Base-by-base conservation (phyloP, 37 sponge, comb jelly and placozoan species). In the Petrosia ficiformis region DNA sequence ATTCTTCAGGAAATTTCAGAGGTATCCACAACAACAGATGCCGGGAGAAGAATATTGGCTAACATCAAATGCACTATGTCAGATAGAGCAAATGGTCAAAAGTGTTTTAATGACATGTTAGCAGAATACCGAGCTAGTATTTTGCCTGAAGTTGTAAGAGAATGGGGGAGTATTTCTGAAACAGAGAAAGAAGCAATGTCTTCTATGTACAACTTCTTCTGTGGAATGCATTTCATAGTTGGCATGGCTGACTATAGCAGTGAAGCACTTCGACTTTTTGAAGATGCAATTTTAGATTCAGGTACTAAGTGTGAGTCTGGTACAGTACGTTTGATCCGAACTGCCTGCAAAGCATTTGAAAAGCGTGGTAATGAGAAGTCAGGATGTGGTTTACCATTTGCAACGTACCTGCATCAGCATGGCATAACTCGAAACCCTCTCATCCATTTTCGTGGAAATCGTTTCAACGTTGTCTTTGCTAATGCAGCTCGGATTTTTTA, bases 341-440 rank as follows among this genome's bases (percentile, higher is more conserved):
- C 71, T n/a, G 80, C 59, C 33, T 79, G 80, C 39, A 79, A 79
- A 34, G 80, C 80, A 29, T 44, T 79, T 48, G 40, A 70, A 4
- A 67, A 38, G 31, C 58, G 48, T 48, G 80, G 80, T 2, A 54
- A 26, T 29, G 71, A 79, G 59, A 14, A 79, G 48, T 11, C 39
- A 2, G 71, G 80, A 6, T 5, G 2, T n/a, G 22, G 2, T 2
- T 25, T 4, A 70, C 10, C 42, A 6, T 65, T 75, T 34, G 28
- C 39, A 19, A 41, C 57, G 11, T 75, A 36, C 39, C 29, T 73
- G 58, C 11, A 57, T 8, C 11, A 57, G 58, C 5, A 44, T 4
- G 74, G 58, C 5, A 29, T 73, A 14, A 25, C 11, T 26, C 54
- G 56, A 5, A n/a, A 54, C 14, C 74, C 74, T 56, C 34, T 73